Evolutionary conservation across 2,113 vertebrate genomes (phyloP).

Genomic region (Kryptolebias marmoratus): DNA sequence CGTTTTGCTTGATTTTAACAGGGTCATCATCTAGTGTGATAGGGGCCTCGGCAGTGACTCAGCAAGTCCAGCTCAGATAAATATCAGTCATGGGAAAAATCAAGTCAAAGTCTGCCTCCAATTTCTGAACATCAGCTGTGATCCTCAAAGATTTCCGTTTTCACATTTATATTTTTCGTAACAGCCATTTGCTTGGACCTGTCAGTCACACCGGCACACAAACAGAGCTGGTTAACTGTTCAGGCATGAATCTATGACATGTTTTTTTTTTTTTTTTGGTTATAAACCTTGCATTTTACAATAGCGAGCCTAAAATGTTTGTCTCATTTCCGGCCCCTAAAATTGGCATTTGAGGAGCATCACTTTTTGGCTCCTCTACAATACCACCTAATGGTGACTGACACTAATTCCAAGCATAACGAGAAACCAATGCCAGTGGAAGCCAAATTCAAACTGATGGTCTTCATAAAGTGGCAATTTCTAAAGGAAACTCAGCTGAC

Average conservation of each 20-base stretch:
- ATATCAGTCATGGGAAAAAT: no score
- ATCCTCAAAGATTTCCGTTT: no score
- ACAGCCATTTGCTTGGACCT: not conserved
- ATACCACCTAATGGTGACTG: constrained; percentile 7
- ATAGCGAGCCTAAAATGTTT: not conserved
- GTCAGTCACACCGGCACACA: not conserved
- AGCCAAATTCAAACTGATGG: constrained; percentile 19
- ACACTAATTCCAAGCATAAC: not conserved
- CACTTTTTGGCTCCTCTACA: constrained; percentile 2
- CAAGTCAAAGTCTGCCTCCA: no score
- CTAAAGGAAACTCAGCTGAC: constrained; percentile 23
- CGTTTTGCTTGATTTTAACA: no score
- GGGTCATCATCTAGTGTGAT: no score
- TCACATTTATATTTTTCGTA: constrained; percentile 2
- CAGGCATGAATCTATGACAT: not conserved
- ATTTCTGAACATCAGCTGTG: no score
- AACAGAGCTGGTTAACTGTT: not conserved
- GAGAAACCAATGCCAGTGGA: constrained; percentile 11
- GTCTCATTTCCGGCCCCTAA: not conserved
- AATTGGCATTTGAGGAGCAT: not conserved
- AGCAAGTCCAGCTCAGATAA: no score
- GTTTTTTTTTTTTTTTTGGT: not conserved
- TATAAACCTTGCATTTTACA: not conserved
- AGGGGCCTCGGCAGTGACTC: no score
- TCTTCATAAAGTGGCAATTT: constrained; percentile 16